Percentiles rank a stretch among this genome's conserved stretches.
Evolutionary conservation across 2,113 vertebrate species (phyloP).

Genomic region (Trogon surrucura): DNA sequence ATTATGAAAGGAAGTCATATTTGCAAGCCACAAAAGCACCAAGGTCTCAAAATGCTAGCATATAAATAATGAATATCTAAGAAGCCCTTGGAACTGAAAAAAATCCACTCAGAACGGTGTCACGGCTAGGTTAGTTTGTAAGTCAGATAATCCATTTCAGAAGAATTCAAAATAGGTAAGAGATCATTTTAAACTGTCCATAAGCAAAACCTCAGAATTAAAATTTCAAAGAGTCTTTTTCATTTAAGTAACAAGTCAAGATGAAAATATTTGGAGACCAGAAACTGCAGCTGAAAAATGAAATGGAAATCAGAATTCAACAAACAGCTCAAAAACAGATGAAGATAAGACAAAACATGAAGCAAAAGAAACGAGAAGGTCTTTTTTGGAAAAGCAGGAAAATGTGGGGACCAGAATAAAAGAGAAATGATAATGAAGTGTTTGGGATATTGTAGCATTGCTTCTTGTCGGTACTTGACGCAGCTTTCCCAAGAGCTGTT

Average conservation of each 20-base stretch:
- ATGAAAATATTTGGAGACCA: constrained; percentile 6
- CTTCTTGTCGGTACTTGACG: not conserved
- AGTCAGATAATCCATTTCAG: not conserved
- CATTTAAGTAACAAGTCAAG: not conserved
- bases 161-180: constrained; percentile 15
- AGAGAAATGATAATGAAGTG: not conserved
- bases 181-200: not conserved
- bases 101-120: not conserved
- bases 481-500: not conserved
- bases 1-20: constrained; percentile 46
- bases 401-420: not conserved
- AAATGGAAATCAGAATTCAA: not conserved
- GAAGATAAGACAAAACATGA: not conserved
- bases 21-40: not conserved
- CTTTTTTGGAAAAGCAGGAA: not conserved
- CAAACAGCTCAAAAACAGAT: not conserved
- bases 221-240: constrained; percentile 10
- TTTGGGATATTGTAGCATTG: not conserved
- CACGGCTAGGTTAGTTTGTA: not conserved
- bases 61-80: constrained; percentile 59
- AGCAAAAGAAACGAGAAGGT: not conserved
- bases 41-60: constrained; percentile 24
- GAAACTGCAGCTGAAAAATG: not conserved
- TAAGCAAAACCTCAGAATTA: constrained; percentile 14
- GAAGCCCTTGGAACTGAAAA: not conserved